Evolutionary conservation across 2,113 vertebrate species (phyloP), one percentile per base, ranked within the genome.

Genomic region (Loxodonta africana): DNA sequence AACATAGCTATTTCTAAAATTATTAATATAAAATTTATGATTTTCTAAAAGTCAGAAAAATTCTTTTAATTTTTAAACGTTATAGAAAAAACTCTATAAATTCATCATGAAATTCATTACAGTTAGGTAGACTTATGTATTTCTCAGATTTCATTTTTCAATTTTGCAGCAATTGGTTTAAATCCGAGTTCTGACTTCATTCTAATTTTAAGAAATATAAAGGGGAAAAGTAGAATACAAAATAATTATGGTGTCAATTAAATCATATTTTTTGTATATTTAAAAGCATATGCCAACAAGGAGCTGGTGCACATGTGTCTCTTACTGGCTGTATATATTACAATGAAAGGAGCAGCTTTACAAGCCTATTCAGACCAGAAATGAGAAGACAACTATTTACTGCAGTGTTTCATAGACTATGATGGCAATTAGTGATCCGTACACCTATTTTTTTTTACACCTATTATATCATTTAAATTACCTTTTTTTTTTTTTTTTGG

Each of bases 381-480:
- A 65, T 60, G 28, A 81, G 2, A 1, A 88, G 37, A 76, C 86
- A 89, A 83, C 1, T 5, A 41, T 28, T 93, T 18, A 26, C 4
- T 37, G 1, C 11, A 30, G 14, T 17, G 4, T 44, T 97, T 65
- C 17, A 60, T 17, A 67, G 46, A 48, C 17, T 21, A 21, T 9
- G n/a, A 53, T 26, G 26, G 63, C 41, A 71, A 63, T 53, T 17
- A 82, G 83, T 28, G 77, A 74, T 51, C 8, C 20, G 33, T 60
- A 51, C 8, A 78, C 9, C 74, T 95, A 15, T 73, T 82, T 37
- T 37, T 37, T 37, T 37, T 37, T 60, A 51, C 8, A 78, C 9
- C 74, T 95, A 15, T 73, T 82, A 25, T 48, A 83, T 81, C 46
- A 89, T 67, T 95, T 74, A 84, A 51, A 57, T 95, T 48, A 80